Evolutionary conservation across 2,888 invertebrate species (phyloP), one percentile per base, ranked within the genome.

Genomic region (Bombyx huttoni): DNA sequence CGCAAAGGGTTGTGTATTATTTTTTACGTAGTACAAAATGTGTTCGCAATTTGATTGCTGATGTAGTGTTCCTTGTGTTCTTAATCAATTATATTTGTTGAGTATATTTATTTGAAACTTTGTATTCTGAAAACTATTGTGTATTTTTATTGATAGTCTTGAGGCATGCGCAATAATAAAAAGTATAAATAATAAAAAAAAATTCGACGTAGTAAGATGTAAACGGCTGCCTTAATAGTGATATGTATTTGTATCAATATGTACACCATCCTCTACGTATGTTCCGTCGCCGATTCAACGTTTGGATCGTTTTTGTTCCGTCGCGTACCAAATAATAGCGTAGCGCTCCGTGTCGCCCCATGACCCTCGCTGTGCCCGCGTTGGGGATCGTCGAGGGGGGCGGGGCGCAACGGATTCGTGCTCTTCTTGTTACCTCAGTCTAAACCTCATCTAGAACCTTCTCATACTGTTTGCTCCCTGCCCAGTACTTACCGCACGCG

Each of bases 1-100:
- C 87, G 88, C 86, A 87, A 87, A 86, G 71, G 88, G 88, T 88
- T 88, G 88, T 88, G 88, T 88, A 85, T 88, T 85, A 84, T 86
- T 88, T 86, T 72, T 88, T 88, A 84, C 78, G 84, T 88, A 87
- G 88, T 88, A 87, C 88, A 88, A 87, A 74, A 88, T 86, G 86
- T 87, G 86, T 88, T 87, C 82, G 88, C 88, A 88, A 88, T 88
- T 84, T 85, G 81, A 88, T 88, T 88, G 88, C 88, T 84, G 80
- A 81, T 82, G 75, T 86, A 84, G 85, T 85, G 86, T 87, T 87
- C 86, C 86, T 87, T 86, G 71, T 81, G 72, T 84, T 84, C 78
- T 80, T 47, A 68, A 78, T 78, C 82, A 78, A 76, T 76, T 75
- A 72, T 68, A 67, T 70, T 72, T 75, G 76, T 82, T 81, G 78